These are phyloP conservation scores for Diceros bicornis DNA, from an alignment of 2,797 vertebrate genomes.

Conservation along the genomic window DNA sequence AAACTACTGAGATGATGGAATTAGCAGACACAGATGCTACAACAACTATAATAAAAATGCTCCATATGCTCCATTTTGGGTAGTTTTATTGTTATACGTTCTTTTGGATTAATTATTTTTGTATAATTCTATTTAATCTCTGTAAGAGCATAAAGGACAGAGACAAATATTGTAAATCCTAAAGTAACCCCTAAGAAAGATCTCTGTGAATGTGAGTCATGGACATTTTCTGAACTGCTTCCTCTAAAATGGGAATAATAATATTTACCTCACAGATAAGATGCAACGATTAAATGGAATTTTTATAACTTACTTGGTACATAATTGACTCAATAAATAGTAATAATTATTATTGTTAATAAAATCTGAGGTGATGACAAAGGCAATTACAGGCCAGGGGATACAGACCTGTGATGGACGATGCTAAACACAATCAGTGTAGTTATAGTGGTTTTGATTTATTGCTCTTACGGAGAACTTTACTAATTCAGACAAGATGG, in stretches of 20 bases:
- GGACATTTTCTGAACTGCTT: neutral
- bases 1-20: neutral
- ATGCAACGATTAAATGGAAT: neutral
- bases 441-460: constrained; percentile 21
- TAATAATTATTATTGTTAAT: constrained; percentile 35
- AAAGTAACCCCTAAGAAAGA: neutral
- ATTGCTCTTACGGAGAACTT: neutral
- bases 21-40: neutral
- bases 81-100: neutral
- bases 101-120: constrained; percentile 24
- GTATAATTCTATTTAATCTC: constrained; percentile 37
- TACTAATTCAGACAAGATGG: neutral
- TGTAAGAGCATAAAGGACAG: neutral
- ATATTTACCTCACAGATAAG: neutral
- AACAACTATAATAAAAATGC: neutral
- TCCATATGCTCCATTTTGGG: neutral
- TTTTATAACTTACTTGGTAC: neutral
- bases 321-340: neutral
- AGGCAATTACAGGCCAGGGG: neutral
- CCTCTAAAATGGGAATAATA: constrained; percentile 3
- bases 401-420: neutral
- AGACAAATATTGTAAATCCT: neutral
- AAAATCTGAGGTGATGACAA: constrained; percentile 1
- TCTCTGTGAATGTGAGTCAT: neutral
- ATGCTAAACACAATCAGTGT: neutral